Conservation (phyloP, 23 tunicate species). For the Trididemnum miniatum region DNA sequence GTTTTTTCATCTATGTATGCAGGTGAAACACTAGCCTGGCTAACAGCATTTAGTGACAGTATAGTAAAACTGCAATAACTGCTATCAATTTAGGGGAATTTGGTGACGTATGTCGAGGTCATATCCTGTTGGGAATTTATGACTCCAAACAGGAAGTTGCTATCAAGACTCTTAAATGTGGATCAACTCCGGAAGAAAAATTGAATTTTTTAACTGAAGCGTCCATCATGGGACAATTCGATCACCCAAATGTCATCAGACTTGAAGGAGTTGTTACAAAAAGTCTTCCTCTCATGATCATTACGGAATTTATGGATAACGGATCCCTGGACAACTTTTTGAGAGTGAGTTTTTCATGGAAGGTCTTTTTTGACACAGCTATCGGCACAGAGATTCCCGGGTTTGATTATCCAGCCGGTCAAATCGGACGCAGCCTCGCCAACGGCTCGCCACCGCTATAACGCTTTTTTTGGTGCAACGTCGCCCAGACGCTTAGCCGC, state of each 20-base stretch:
- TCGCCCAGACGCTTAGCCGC: no score
- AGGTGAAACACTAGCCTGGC: not conserved
- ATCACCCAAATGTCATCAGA: constrained; percentile 91
- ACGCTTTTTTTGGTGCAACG: no score
- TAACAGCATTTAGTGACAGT: no score
- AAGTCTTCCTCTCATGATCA: constrained; percentile 90
- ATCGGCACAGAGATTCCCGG: no score
- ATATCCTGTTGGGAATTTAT: constrained; percentile 21
- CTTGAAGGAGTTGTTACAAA: constrained; percentile 98
- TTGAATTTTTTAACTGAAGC: constrained; percentile 91
- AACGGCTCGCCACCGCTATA: no score
- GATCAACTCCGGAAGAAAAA: constrained; percentile 91
- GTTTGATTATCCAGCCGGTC: no score
- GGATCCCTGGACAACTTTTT: constrained; percentile 86
- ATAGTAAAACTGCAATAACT: no score
- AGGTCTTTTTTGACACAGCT: no score
- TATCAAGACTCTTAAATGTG: constrained; percentile 81
- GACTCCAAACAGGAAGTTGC: constrained; percentile 65
- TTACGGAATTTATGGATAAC: constrained; percentile 97
- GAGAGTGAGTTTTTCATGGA: no score
- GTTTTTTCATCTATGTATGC: not conserved
- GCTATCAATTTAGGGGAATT: constrained; percentile 89
- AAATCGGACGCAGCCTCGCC: no score
- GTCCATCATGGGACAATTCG: constrained; percentile 95
- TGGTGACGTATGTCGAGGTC: constrained; percentile 92